These are phyloP conservation scores for Bubo scandiacus DNA, from an alignment of 2,113 vertebrate species.

Conservation along the genomic window DNA sequence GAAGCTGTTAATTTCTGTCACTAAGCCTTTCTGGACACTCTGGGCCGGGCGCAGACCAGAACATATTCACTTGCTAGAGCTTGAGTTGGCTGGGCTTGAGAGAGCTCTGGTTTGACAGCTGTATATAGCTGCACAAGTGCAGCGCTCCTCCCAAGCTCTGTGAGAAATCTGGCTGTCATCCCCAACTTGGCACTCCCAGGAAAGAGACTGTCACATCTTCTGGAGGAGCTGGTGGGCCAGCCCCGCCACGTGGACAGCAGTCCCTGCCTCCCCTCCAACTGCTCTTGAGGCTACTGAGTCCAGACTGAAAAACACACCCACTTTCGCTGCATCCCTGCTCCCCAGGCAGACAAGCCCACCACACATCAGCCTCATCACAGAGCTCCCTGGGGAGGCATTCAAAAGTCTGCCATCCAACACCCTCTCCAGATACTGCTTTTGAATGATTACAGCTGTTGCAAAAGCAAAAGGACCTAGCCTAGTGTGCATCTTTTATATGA, in stretches of 20 bases:
- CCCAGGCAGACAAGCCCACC: neutral
- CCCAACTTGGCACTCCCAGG: neutral
- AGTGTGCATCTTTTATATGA: accelerated
- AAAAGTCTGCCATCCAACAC: neutral
- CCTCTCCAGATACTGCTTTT: neutral
- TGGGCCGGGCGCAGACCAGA: neutral
- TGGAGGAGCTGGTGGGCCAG: neutral
- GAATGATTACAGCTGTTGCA: neutral
- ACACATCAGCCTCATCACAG: neutral
- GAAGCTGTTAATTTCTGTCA: neutral
- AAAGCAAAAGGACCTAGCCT: neutral
- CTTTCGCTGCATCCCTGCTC: neutral
- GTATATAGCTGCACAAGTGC: accelerated
- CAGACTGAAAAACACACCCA: neutral
- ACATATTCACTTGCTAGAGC: neutral
- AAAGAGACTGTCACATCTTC: neutral
- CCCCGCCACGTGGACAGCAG: accelerated
- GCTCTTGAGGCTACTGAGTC: neutral
- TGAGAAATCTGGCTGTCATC: neutral
- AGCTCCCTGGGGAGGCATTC: accelerated
- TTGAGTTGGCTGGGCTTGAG: neutral
- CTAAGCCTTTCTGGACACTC: neutral
- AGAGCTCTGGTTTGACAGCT: neutral
- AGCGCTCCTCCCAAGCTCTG: neutral
- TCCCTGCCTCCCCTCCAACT: neutral